These are phyloP conservation scores for Centruroides sculpturatus DNA, from an alignment of 1,140 invertebrate species.

Conservation along the genomic window DNA sequence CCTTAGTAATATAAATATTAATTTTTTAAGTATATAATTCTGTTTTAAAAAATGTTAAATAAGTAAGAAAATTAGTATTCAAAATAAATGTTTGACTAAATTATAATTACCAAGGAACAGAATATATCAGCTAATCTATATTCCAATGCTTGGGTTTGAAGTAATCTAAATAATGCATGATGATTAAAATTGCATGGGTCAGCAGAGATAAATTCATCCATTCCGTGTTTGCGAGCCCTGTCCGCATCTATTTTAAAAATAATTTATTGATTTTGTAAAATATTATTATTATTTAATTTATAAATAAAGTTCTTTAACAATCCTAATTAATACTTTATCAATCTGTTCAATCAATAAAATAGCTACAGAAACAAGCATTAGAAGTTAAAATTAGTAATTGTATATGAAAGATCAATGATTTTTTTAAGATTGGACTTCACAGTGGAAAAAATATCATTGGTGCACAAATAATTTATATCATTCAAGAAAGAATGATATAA, in stretches of 20 bases:
- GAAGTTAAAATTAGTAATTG: no score
- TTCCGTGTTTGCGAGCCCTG: slow-evolving; percentile 90
- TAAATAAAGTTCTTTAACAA: slow-evolving; percentile 1
- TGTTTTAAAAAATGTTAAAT: no score
- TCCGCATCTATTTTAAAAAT: slow-evolving; percentile 56
- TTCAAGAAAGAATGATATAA: no score
- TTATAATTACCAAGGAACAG: slow-evolving; percentile 66
- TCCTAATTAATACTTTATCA: background rate
- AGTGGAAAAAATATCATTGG: no score
- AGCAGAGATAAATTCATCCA: slow-evolving; percentile 97
- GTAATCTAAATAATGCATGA: slow-evolving; percentile 70
- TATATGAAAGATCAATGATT: no score
- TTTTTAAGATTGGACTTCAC: no score
- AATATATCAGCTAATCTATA: slow-evolving; percentile 93
- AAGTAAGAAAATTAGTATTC: no score
- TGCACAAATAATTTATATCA: no score
- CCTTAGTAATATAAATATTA: no score
- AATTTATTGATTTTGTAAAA: slow-evolving; percentile 4
- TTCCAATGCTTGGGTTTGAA: slow-evolving; percentile 86
- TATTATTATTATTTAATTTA: background rate
- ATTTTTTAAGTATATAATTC: no score
- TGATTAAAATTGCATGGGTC: slow-evolving; percentile 96
- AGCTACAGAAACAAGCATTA: no score
- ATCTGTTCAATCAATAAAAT: background rate
- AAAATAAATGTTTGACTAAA: no score